A percentile compares a stretch with the other conserved stretches of the same genome.
These are phyloP conservation scores for Phataginus tetradactyla DNA, from an alignment of 2,797 vertebrate genomes.

Conservation along the genomic window DNA sequence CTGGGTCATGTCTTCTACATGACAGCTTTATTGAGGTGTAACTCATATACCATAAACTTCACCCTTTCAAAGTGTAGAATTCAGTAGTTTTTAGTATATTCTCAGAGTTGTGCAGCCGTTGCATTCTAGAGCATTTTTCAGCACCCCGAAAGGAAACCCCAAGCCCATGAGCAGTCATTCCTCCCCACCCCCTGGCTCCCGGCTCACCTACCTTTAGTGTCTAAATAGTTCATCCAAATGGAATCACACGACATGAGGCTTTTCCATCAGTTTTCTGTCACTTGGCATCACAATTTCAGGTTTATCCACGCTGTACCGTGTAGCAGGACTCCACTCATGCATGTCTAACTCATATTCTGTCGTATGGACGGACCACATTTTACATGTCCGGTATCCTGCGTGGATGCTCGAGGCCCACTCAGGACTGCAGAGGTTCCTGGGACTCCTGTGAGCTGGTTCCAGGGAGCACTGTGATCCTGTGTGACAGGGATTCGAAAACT, in stretches of 20 bases:
- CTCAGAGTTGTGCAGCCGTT: not conserved
- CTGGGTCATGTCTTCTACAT: not conserved
- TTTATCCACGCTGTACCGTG: fast-evolving
- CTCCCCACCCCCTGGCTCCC: fast-evolving
- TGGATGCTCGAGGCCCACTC: not conserved
- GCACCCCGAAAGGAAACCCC: not conserved
- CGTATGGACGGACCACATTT: not conserved
- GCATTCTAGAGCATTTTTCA: not conserved
- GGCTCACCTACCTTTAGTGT: not conserved
- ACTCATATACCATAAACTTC: not conserved
- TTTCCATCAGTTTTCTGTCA: not conserved
- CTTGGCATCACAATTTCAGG: not conserved
- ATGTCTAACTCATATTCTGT: not conserved
- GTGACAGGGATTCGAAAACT: not conserved
- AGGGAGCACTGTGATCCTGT: not conserved
- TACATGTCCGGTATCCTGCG: not conserved
- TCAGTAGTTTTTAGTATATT: not conserved
- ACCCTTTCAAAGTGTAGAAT: too few relatives aligned
- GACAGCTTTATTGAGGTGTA: not conserved
- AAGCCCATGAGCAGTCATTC: fast-evolving
- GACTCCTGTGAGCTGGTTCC: not conserved
- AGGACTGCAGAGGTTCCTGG: not conserved
- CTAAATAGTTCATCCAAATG: not conserved
- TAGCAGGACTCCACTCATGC: not conserved
- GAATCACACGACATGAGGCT: not conserved